Evolutionary conservation across 2,888 invertebrate species (phyloP), one percentile per base, ranked within the genome.

Genomic region (Beris morrisii): DNA sequence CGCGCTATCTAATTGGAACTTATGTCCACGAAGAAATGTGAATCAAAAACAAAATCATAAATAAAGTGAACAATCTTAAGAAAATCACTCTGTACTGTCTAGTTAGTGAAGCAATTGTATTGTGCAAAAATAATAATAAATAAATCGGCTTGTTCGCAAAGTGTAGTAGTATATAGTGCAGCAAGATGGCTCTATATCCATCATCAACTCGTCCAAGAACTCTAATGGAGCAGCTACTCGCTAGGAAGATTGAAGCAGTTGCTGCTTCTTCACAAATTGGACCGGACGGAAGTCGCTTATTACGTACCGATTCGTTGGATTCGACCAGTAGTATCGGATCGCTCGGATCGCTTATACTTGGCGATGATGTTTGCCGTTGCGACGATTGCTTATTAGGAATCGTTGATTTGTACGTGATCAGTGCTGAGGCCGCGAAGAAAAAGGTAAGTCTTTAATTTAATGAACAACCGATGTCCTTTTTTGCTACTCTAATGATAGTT

Each of bases 381-480:
- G 92, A 92, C 77, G 92, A 93, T 79, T 92, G 92, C 74, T 81
- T 92, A 69, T 83, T 92, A 71, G 92, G 91, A 5, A 92, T 92
- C 71, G 91, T 88, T 71, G 92, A 92, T 82, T 84, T 87, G 72
- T 89, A 90, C 77, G 84, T 86, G 61, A 79, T 80, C 55, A 85
- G 84, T 72, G 79, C 78, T 70, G 80, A 82, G 48, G 84, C 82
- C 70, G 82, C 80, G 70, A 82, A 83, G 73, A 88, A 84, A 82
- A 89, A 89, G 89, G 89, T 89, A 83, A 73, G 48, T 38, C 22
- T 22, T 22, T 22, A 22, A 22, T 22, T 22, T 22, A 22, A 22
- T 22, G 22, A 22, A 22, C 22, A 22, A 22, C 22, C 22, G 2
- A 38, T 38, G 38, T 38, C 9, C 9, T 38, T 38, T 38, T 38